Conservation (phyloP, 2,888 invertebrate species). For the Molorchus minor region DNA sequence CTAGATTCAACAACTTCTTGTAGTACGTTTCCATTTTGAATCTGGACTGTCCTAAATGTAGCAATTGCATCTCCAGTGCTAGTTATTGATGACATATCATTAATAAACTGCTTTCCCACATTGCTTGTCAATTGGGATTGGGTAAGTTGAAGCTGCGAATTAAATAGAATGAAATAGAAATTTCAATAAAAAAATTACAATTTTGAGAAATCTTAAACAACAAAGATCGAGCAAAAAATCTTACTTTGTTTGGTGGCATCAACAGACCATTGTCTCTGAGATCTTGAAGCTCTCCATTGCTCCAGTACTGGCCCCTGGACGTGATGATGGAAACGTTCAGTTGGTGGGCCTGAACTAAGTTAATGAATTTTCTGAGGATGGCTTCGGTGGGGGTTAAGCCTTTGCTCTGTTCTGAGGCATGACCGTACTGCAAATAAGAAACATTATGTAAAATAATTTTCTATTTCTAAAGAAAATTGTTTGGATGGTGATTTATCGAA, state of each 20-base stretch:
- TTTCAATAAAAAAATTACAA: neutral
- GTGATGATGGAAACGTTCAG: conserved; percentile 17
- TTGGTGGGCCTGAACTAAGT: conserved; percentile 7
- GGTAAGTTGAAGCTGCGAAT: neutral
- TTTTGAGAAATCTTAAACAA: neutral
- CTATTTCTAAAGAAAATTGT: neutral
- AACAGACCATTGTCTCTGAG: neutral
- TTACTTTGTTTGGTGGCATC: conserved; percentile 6
- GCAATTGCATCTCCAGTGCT: neutral
- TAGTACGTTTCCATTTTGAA: neutral
- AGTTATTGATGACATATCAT: neutral
- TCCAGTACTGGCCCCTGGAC: neutral
- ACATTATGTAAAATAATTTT: neutral
- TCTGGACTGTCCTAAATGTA: neutral
- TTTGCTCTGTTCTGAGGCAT: neutral
- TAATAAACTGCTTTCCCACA: conserved; percentile 1
- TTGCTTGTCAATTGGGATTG: neutral
- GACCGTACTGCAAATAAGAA: neutral
- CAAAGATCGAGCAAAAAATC: neutral
- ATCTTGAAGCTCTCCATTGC: conserved; percentile 1
- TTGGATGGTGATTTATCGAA: too few relatives aligned
- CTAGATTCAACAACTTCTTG: neutral
- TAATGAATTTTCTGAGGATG: conserved; percentile 6
- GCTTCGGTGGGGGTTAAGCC: neutral
- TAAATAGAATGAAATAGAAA: neutral